These are phyloP conservation scores for Austrolebias charrua DNA, from an alignment of 2,797 vertebrate genomes.

Conservation along the genomic window DNA sequence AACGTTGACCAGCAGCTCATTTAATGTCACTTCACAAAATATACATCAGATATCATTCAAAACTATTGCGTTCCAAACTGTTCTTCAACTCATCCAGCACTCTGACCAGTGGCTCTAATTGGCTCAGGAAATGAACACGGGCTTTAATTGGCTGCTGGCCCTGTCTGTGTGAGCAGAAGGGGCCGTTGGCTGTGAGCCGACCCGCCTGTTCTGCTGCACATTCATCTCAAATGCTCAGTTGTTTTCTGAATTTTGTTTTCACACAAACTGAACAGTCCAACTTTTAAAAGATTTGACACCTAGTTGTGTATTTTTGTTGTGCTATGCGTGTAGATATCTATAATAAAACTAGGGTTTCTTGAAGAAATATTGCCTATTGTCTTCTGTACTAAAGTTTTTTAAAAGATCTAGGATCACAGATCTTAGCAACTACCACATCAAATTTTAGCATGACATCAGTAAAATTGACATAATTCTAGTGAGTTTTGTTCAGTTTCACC, in stretches of 20 bases:
- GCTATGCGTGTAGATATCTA: neutral
- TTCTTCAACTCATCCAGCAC: constrained; percentile 35
- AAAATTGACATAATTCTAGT: too few relatives aligned
- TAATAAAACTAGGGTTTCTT: too few relatives aligned
- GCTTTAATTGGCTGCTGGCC: constrained; percentile 69
- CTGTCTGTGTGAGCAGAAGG: constrained; percentile 62
- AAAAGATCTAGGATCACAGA: too few relatives aligned
- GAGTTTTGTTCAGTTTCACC: too few relatives aligned
- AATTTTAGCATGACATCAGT: too few relatives aligned
- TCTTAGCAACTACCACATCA: too few relatives aligned
- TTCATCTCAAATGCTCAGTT: constrained; percentile 56
- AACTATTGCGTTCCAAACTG: constrained; percentile 3
- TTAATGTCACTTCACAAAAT: neutral
- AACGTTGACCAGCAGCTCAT: neutral
- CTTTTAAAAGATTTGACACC: neutral
- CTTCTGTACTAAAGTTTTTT: too few relatives aligned
- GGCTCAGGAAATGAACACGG: constrained; percentile 59
- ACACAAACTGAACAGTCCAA: constrained; percentile 16
- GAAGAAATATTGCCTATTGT: too few relatives aligned
- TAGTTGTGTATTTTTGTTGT: neutral
- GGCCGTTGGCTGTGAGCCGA: constrained; percentile 58
- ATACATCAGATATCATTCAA: neutral
- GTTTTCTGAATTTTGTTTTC: constrained; percentile 42
- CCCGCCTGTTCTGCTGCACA: constrained; percentile 67
- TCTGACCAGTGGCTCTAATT: constrained; percentile 63